Base-by-base conservation (phyloP, 2,113 vertebrate species). In the Atlantisia rogersi region DNA sequence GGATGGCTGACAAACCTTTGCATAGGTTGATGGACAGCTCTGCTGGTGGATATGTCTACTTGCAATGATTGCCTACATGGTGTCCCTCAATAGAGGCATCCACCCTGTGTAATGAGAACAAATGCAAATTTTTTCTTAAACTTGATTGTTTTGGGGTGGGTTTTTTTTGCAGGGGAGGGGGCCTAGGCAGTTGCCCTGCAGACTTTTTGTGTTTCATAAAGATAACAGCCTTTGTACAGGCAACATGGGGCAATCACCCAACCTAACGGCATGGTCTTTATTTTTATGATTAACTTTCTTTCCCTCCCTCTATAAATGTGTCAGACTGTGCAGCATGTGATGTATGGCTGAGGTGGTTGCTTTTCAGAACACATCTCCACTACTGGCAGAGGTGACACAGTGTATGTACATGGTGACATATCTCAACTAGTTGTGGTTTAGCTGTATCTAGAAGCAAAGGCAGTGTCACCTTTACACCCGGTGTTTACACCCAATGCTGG, bases 101-200 rank as follows among this genome's bases (percentile, higher is more conserved):
- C 25, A 39, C 25, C 25, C 68, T 84, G 17, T 0, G 0, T 40
- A 19, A 2, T 32, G 35, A 75, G 29, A 42, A 26, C 26, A 86
- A 50, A 56, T 62, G 16, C 15, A 25, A 73, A 37, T 44, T 4
- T 62, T 80, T 76, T 70, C 29, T 74, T 81, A 20, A 77, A 59
- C n/a, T 24, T 39, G 7, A 6, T 59, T 62, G 20, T 48, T 79
- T 9, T 50, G 2, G 40, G 19, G 22, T 39, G 60, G 37, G 24
- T 69, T 40, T 76, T 65, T 56, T 69, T 55, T 11, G 31, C 46
- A 52, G 60, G 21, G 37, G 14, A 81, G 15, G 2, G 7, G 6
- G 0, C 25, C 52, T 77, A 1, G 3, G 26, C 12, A 5, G n/a
- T 79, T 82, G 21, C 20, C 31, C 19, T 58, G 32, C 31, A 63